Conservation (phyloP, 2,113 vertebrate genomes). For the Pogonocichla stellata region DNA sequence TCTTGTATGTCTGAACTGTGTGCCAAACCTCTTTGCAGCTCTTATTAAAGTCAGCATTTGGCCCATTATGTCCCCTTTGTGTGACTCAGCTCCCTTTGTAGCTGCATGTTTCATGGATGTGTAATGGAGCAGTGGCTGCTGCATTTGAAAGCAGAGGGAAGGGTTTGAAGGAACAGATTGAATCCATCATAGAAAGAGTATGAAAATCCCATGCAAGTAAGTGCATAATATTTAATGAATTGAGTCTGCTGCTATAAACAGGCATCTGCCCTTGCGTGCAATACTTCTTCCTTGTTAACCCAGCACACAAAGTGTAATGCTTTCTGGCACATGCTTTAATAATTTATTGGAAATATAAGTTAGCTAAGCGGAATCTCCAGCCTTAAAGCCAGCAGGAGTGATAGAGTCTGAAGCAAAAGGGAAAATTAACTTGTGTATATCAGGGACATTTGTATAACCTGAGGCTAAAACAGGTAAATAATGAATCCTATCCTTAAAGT, state of each 20-base stretch:
- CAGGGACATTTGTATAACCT: neutral
- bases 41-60: neutral
- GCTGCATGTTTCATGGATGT: slow-evolving; percentile 52
- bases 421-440: neutral
- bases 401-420: neutral
- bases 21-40: slow-evolving; percentile 5
- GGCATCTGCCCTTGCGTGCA: slow-evolving; percentile 29
- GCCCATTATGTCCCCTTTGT: neutral
- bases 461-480: neutral
- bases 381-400: neutral
- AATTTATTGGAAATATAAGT: slow-evolving; percentile 44
- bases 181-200: slow-evolving; percentile 24
- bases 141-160: slow-evolving; percentile 23
- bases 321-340: slow-evolving; percentile 46
- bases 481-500: neutral
- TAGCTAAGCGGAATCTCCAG: slow-evolving; percentile 4
- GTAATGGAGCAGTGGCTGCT: slow-evolving; percentile 39
- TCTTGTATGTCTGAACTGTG: neutral
- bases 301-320: neutral
- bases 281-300: slow-evolving; percentile 33
- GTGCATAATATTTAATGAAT: slow-evolving; percentile 32
- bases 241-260: slow-evolving; percentile 31
- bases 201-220: slow-evolving; percentile 43
- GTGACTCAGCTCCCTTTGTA: slow-evolving; percentile 21
- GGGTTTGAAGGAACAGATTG: slow-evolving; percentile 31